Evolutionary conservation across 1,140 invertebrate genomes (phyloP).

Genomic region (Zelostemma sp.): DNA sequence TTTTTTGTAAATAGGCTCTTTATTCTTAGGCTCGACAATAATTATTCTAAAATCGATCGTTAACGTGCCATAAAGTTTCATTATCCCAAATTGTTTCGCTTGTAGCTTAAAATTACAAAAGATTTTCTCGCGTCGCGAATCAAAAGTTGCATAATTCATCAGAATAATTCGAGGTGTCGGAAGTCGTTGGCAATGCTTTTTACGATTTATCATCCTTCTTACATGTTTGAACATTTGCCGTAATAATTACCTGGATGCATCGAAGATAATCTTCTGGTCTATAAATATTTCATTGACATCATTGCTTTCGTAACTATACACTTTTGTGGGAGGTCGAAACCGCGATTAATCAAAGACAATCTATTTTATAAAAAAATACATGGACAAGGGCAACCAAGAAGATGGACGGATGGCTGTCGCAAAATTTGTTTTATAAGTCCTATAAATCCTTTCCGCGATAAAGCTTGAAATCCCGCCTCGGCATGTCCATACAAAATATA

Average conservation of each 20-base stretch:
- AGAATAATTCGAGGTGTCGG: not conserved
- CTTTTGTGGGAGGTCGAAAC: not conserved
- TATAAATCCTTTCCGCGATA: not conserved
- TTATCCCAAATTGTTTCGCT: no score
- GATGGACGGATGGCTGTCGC: constrained; percentile 59
- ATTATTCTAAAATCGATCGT: not conserved
- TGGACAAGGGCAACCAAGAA: constrained; percentile 45
- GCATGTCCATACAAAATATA: not conserved
- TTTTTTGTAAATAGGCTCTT: not conserved
- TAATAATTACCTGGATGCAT: not conserved
- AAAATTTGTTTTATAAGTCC: not conserved
- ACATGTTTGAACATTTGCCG: not conserved
- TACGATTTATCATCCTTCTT: not conserved
- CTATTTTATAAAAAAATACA: not conserved
- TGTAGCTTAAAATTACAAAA: no score
- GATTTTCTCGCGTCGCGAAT: not conserved
- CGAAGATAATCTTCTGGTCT: not conserved
- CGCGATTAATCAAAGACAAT: not conserved
- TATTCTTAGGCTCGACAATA: not conserved
- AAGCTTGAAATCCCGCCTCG: not conserved
- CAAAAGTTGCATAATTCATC: not conserved
- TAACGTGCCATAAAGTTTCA: not conserved
- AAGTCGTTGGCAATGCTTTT: not conserved
- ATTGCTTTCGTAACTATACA: not conserved
- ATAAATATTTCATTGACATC: constrained; percentile 5